phyloP scores from a whole-genome alignment of 2,888 invertebrate species.

The Epinotia bilunana region DNA sequence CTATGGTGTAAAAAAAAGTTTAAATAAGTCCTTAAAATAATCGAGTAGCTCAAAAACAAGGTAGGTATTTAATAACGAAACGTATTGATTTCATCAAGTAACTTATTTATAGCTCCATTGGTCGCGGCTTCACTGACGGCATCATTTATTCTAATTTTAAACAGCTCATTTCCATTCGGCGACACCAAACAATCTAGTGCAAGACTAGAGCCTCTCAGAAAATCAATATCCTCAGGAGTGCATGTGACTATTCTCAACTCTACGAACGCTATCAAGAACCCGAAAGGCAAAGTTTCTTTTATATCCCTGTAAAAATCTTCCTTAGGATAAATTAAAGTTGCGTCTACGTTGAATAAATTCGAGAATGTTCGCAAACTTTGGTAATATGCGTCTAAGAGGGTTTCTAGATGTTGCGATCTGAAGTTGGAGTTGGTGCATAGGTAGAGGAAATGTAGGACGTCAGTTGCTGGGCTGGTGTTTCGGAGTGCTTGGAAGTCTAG shows the following conservation, averaged over 20 bases:
- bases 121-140: constrained; percentile 63
- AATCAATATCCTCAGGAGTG: constrained; percentile 57
- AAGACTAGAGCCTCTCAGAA: constrained; percentile 52
- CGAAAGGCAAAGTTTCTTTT: constrained; percentile 62
- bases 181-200: constrained; percentile 49
- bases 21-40: neutral
- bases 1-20: too few species aligned
- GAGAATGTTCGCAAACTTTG: constrained; percentile 62
- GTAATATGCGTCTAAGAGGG: constrained; percentile 64
- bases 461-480: constrained; percentile 69
- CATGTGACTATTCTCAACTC: constrained; percentile 66
- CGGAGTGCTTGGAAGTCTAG: constrained; percentile 76
- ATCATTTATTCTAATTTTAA: constrained; percentile 66
- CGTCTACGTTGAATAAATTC: constrained; percentile 60
- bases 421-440: constrained; percentile 69
- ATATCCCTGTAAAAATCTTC: constrained; percentile 63
- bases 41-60: constrained; percentile 50
- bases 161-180: constrained; percentile 54
- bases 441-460: constrained; percentile 69
- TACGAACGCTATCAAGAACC: constrained; percentile 66
- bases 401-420: constrained; percentile 62
- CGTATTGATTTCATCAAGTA: constrained; percentile 53
- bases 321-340: constrained; percentile 59
- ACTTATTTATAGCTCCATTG: constrained; percentile 65
- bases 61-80: constrained; percentile 54